A percentile compares a stretch with the other conserved stretches of the same genome.
These are phyloP conservation scores for Hippocampus zosterae DNA, from an alignment of 2,113 vertebrate species.

Conservation along the genomic window DNA sequence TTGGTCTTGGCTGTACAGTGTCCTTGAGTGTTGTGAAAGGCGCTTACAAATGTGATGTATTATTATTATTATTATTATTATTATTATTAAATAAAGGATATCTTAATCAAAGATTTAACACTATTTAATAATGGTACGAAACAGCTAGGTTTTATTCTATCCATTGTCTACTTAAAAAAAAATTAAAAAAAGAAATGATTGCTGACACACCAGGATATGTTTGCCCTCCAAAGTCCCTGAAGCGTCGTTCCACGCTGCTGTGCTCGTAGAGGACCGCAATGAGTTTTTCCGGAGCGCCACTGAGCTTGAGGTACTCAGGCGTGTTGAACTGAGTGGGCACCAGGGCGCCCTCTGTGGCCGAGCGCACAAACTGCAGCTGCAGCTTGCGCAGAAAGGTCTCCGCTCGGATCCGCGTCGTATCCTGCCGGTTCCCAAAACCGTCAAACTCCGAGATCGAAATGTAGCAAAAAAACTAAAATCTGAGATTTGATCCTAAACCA, in stretches of 20 bases:
- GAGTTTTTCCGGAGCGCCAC: slow-evolving; percentile 80
- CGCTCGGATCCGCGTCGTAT: slow-evolving; percentile 67
- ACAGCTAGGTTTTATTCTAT: no score
- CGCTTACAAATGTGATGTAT: no score
- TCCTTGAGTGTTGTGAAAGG: no score
- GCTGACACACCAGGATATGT: slow-evolving; percentile 80
- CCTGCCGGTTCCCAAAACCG: slow-evolving; percentile 59
- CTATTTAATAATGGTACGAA: no score
- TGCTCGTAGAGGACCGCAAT: slow-evolving; percentile 85
- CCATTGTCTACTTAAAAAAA: no score
- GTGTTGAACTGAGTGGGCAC: slow-evolving; percentile 72
- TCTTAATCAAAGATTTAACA: no score
- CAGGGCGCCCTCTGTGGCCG: slow-evolving; percentile 85
- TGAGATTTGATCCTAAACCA: background rate
- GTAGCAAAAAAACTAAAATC: background rate
- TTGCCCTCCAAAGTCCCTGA: slow-evolving; percentile 68
- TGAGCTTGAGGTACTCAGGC: slow-evolving; percentile 73
- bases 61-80: no score
- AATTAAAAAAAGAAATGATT: no score
- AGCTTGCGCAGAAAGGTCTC: slow-evolving; percentile 81
- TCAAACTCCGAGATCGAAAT: no score
- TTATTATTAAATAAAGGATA: no score
- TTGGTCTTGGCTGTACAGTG: no score
- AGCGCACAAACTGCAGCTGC: slow-evolving; percentile 79
- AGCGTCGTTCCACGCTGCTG: slow-evolving; percentile 78